Percentiles rank a stretch among this genome's conserved stretches.
These are phyloP conservation scores for Lathronympha strigana DNA, from an alignment of 2,888 invertebrate genomes.

Conservation along the genomic window DNA sequence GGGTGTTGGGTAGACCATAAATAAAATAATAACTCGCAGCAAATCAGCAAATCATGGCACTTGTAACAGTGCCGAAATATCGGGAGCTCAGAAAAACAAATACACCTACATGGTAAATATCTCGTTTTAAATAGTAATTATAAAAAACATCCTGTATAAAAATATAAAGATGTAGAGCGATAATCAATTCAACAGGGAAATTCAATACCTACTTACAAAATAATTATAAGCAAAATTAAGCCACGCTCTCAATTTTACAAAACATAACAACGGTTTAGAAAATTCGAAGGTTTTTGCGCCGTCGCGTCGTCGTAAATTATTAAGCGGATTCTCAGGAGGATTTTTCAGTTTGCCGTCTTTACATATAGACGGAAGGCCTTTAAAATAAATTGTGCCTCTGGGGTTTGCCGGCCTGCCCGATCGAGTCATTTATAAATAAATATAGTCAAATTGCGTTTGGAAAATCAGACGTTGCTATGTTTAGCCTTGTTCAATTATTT, in stretches of 20 bases:
- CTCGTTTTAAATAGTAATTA: too few species aligned
- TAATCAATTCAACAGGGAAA: background rate
- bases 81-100: too few species aligned
- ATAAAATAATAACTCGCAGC: too few species aligned
- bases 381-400: conserved; percentile 67
- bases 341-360: conserved; percentile 66
- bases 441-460: conserved; percentile 49
- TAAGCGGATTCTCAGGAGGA: conserved; percentile 60
- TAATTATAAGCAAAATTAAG: conserved; percentile 37
- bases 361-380: conserved; percentile 62
- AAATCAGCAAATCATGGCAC: too few species aligned
- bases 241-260: conserved; percentile 32
- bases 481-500: background rate
- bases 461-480: conserved; percentile 31
- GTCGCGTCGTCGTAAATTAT: conserved; percentile 64
- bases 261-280: conserved; percentile 40
- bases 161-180: background rate
- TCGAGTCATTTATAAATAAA: conserved; percentile 62
- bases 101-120: too few species aligned
- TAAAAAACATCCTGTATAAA: too few species aligned
- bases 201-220: conserved; percentile 5
- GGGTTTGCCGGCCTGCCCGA: conserved; percentile 58
- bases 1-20: too few species aligned
- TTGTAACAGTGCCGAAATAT: too few species aligned
- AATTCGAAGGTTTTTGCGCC: conserved; percentile 53